A percentile compares a stretch with the other conserved stretches of the same genome.
phyloP scores from a whole-genome alignment of 2,888 invertebrate genomes.

The Proisotoma minuta region DNA sequence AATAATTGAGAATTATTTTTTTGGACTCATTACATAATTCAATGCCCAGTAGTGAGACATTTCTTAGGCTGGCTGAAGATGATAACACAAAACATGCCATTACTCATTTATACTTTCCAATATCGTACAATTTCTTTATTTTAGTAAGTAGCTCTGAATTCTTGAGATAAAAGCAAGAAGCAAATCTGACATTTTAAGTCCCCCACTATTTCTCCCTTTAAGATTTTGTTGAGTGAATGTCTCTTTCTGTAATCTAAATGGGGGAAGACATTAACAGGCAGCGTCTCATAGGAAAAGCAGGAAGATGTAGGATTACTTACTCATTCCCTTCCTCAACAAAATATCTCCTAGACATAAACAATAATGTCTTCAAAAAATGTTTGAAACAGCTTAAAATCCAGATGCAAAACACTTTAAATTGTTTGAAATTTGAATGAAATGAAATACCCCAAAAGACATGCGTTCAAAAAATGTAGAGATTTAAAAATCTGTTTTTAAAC shows the following conservation, averaged over 20 bases:
- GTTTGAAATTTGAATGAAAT: no score
- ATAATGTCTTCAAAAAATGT: background rate
- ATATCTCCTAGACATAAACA: background rate
- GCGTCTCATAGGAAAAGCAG: conserved; percentile 5
- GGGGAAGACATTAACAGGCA: conserved; percentile 23
- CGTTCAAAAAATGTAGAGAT: no score
- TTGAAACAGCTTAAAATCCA: no score
- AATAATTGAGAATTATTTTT: no score
- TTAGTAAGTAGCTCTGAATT: background rate
- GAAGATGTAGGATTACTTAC: conserved; percentile 4
- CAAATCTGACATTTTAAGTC: background rate
- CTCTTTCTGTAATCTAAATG: conserved; percentile 40
- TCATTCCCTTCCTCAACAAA: conserved; percentile 15
- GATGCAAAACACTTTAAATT: no score
- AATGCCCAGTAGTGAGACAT: background rate
- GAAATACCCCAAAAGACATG: no score
- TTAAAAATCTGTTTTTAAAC: no score
- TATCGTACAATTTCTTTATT: background rate
- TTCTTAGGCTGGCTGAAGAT: background rate
- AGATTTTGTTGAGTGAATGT: conserved; percentile 27
- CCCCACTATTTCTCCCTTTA: background rate
- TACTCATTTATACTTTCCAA: background rate
- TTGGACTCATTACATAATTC: no score
- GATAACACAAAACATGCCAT: background rate
- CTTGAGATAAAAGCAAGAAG: conserved; percentile 5